Base-by-base conservation (phyloP, 2,888 invertebrate genomes). In the Ceraclea dissimilis region DNA sequence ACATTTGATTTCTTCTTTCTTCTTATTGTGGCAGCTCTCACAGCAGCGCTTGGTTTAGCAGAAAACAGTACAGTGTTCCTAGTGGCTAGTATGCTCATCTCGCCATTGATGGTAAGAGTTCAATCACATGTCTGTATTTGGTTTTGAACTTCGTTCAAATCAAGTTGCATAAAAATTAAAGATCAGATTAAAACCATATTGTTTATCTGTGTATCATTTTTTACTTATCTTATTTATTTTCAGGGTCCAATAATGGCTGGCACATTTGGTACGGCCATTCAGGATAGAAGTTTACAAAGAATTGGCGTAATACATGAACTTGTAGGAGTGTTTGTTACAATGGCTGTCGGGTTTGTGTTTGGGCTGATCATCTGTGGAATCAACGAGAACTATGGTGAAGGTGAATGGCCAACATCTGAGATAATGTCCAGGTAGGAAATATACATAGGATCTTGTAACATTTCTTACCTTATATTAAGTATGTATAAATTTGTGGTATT, bases 71-170 rank as follows among this genome's bases (percentile, higher is more conserved):
- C 85, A 5, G 84, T 89, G 10, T 80, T 84, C 56, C 71, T 90
- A 43, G 85, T 89, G 5, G 88, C 88, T 51, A 88, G 88, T 66
- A 89, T 90, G 88, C 76, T 90, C 17, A 86, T 90, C 56, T 89
- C 88, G 0, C 89, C 89, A 0, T 74, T 90, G 44, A 88, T 89
- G 88, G 86, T 86, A 69, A 69, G 26, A 31, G 11, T 26, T 4
- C 26, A 39, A 8, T 39, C 16, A n/a, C 13, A 8, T 31, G 31
- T 11, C 11, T 31, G 8, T 11, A 31, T 11, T 31, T 8, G 31
- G 31, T 6, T 31, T 31, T 31, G 6, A 31, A 31, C 8, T 11
- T 8, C 31, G 11, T 31, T 31, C 31, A 31, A 31, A 31, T 31
- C 8, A 31, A 31, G 31, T 6, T 6, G 8, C 6, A 6, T 8